phyloP scores from a whole-genome alignment of 2,113 vertebrate genomes.

The Gila orcuttii region DNA sequence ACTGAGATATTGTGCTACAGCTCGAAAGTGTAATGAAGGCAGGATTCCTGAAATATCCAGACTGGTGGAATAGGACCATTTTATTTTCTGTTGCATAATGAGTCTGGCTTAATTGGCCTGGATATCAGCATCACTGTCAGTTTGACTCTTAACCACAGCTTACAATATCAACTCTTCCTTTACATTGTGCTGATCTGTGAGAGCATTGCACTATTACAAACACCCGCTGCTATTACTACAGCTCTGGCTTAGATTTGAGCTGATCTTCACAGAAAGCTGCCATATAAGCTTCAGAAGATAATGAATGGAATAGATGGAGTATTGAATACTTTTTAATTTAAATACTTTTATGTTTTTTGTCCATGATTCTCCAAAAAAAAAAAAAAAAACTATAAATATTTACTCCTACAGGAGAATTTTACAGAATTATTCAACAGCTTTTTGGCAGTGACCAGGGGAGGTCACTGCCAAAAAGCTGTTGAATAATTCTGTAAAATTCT shows the following conservation, averaged over 20 bases:
- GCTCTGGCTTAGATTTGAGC: neutral
- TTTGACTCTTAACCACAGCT: neutral
- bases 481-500: neutral
- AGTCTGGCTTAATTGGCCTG: slow-evolving; percentile 19
- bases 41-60: slow-evolving; percentile 15
- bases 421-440: too few relatives aligned
- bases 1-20: slow-evolving; percentile 31
- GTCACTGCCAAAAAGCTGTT: neutral
- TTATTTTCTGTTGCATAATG: neutral
- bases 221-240: neutral
- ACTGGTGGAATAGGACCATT: neutral
- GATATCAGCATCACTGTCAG: neutral
- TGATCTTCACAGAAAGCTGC: neutral
- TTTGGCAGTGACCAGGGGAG: too few relatives aligned
- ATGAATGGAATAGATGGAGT: neutral
- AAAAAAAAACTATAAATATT: too few relatives aligned
- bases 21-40: slow-evolving; percentile 5
- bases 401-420: too few relatives aligned
- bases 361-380: too few relatives aligned
- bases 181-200: neutral
- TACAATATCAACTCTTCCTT: neutral
- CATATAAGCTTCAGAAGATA: neutral
- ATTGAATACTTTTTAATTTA: neutral
- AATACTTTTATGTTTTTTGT: neutral
- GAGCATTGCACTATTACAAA: neutral